These are phyloP conservation scores for Pristionchus japonicus DNA, from an alignment of 2,888 invertebrate species.

Conservation along the genomic window DNA sequence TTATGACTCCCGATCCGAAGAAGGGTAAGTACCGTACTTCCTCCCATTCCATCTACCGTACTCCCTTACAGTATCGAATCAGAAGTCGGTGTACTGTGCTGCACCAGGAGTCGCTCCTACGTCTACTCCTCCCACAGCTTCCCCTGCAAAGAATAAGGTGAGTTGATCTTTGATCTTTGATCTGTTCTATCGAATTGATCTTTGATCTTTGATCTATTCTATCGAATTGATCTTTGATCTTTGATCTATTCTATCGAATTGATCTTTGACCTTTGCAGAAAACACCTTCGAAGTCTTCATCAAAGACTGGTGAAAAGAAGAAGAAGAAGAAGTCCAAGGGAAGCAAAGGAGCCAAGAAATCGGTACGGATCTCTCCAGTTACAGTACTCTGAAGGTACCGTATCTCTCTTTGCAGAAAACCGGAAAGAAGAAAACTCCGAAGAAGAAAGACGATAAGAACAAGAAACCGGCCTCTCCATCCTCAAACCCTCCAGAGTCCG, in stretches of 20 bases:
- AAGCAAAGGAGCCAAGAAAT: slow-evolving; percentile 20
- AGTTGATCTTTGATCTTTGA: too few relatives aligned
- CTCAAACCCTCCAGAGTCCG: not conserved
- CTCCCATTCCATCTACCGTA: not conserved
- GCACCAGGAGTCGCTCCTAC: too few relatives aligned
- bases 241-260: too few relatives aligned
- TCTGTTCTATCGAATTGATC: too few relatives aligned
- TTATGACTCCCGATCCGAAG: not conserved
- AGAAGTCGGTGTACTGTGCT: too few relatives aligned
- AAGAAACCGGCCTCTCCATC: not conserved
- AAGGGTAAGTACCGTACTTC: not conserved
- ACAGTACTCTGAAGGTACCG: not conserved
- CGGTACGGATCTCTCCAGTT: not conserved
- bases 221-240: too few relatives aligned
- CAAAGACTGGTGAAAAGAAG: not conserved
- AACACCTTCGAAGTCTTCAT: not conserved
- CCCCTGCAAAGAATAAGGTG: not conserved
- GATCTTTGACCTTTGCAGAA: too few relatives aligned
- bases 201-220: too few relatives aligned
- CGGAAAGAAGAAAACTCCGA: slow-evolving; percentile 8
- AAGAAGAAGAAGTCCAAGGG: slow-evolving; percentile 6
- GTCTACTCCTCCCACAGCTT: not conserved
- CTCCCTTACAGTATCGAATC: not conserved
- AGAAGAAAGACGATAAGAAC: not conserved
- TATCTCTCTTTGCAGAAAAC: not conserved